These are phyloP conservation scores for Leptarthrus brevirostris DNA, from an alignment of 2,888 invertebrate genomes.

Conservation along the genomic window DNA sequence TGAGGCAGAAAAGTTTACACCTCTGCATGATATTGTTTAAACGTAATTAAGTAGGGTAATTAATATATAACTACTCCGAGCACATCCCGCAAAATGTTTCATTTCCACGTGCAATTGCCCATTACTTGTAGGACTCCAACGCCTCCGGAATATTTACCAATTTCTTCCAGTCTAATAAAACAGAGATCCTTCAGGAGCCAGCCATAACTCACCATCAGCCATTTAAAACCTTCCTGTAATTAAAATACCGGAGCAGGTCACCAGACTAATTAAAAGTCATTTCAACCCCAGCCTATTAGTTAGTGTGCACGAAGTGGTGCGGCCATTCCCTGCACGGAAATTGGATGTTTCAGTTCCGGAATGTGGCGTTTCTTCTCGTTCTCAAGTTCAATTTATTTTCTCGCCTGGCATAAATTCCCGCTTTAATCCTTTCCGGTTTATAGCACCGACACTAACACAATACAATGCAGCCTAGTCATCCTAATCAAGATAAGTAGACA, in stretches of 20 bases:
- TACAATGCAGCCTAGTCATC: slow-evolving; percentile 14
- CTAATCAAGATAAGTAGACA: slow-evolving; percentile 45
- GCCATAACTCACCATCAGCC: slow-evolving; percentile 33
- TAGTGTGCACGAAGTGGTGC: slow-evolving; percentile 9
- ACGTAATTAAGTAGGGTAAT: too few species aligned
- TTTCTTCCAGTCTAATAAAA: too few species aligned
- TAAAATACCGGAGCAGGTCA: slow-evolving; percentile 42
- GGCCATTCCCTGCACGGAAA: slow-evolving; percentile 27
- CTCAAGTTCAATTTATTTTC: slow-evolving; percentile 36
- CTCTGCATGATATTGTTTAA: too few species aligned
- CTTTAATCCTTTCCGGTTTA: slow-evolving; percentile 46
- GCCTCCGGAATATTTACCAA: too few species aligned
- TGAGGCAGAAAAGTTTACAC: too few species aligned
- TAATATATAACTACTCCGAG: too few species aligned
- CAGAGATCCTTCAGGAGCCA: too few species aligned
- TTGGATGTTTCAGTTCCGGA: slow-evolving; percentile 31
- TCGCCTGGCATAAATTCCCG: slow-evolving; percentile 32
- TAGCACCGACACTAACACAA: slow-evolving; percentile 13
- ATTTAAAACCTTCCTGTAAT: slow-evolving; percentile 28
- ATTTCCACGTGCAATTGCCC: too few species aligned
- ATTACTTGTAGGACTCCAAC: too few species aligned
- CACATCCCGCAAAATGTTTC: too few species aligned
- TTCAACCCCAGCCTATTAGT: slow-evolving; percentile 31
- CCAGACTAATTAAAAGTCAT: slow-evolving; percentile 45
- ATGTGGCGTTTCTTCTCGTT: slow-evolving; percentile 29